Base-by-base conservation (phyloP, 1,140 invertebrate species). In the Mylabris phalerata region DNA sequence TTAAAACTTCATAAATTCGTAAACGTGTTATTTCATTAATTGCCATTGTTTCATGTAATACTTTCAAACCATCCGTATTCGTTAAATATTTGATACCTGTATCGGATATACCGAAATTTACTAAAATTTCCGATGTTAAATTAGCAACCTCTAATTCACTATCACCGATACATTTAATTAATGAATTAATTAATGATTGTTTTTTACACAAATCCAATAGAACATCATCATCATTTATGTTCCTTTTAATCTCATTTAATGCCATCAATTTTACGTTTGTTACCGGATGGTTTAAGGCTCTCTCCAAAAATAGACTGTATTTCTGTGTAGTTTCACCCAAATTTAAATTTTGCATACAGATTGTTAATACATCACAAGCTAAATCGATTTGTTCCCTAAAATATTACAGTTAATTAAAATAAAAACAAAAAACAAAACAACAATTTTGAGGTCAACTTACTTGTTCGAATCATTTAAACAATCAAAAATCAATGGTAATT, bases 1-100 rank as follows among this genome's bases (percentile, higher is more conserved):
- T 77, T n/a, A 85, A 74, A 50, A 85, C 84, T 77, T 85, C 82
- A 77, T 79, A 85, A 38, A 82, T 75, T 72, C 84, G 78, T 65
- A 82, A 81, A 63, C 80, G 75, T 38, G 76, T 65, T 48, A 78
- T 75, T 68, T 83, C 82, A 68, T 73, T 80, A 57, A 72, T 73
- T 27, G 75, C 66, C 63, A 82, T 73, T 2, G 78, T 72, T 42
- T 77, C 70, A 61, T 78, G 73, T 60, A 85, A 70, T 63, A 75
- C 75, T 4, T 79, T 70, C 19, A 81, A 64, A 9, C 82, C 62
- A 62, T 76, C 73, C 19, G 70, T 67, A 62, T 77, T 78, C 59
- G 76, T 78, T 39, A 83, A 68, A 47, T 67, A 52, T 52, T 73
- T 70, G n/a, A 81, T 62, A 3, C 79, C 79, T 6, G 71, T 62